Base-by-base conservation (phyloP, 37 sponge, comb jelly and placozoan species). In the Dysidea cf. avara region DNA sequence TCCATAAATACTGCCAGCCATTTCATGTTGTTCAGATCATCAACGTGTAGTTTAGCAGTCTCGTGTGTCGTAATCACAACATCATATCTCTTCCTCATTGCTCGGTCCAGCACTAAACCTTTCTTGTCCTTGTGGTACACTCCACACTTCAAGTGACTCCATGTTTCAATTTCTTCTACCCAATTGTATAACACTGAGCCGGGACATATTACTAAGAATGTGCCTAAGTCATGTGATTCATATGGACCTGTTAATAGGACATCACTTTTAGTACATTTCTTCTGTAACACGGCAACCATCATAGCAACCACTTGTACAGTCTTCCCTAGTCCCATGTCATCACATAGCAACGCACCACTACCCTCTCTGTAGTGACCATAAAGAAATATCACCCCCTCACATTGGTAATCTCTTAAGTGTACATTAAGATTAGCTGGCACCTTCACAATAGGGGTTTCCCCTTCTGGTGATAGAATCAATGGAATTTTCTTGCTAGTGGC, bases 271-370 rank as follows among this genome's bases (percentile, higher is more conserved):
- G 80, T 72, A 38, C 70, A 33, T 5, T 20, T 66, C 60, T 80
- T 85, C 21, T 32, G 26, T 13, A 85, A 55, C 5, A 85, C 53
- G 3, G 86, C 80, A 62, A 52, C 30, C 37, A 85, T 53, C 52
- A 85, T 79, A 3, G 80, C 86, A 20, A 84, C 54, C 40, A 82
- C 76, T 68, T 90, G 90, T 22, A 90, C 71, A 16, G 78, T 90
- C 75, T 90, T 90, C 7, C 90, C 90, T 36, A 90, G 75, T 13
- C 90, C 90, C 85, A 84, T 84, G 52, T 90, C 90, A 76, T 90
- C 90, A 39, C 90, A 85, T 7, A 90, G 68, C 32, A 82, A 9
- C 17, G 58, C 78, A 28, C 68, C 68, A 34, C 72, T 30, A 48
- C 61, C n/a, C 26, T 29, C 16, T 0, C 33, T 39, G 40, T 47